phyloP scores from a whole-genome alignment of 2,797 vertebrate species.

The Xyrichtys novacula region DNA sequence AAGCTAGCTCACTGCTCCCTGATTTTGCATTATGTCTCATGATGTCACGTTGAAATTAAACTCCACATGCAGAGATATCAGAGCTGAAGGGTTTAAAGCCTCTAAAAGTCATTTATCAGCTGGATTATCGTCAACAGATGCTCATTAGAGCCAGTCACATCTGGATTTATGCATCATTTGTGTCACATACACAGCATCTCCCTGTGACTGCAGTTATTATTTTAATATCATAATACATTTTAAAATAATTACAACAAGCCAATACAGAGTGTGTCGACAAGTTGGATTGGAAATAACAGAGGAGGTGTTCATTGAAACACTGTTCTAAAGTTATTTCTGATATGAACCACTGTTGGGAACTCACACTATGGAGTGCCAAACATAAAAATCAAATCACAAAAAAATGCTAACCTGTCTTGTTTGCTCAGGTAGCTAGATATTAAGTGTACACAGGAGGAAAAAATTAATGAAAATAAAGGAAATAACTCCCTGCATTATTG shows the following conservation, averaged over 20 bases:
- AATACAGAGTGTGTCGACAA: conserved; percentile 23
- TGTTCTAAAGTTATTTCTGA: conserved; percentile 9
- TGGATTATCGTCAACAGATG: conserved; percentile 79
- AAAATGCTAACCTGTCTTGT: not conserved
- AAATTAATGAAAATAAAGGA: not conserved
- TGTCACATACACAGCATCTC: conserved; percentile 69
- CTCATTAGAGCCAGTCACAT: conserved; percentile 78
- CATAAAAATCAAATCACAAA: conserved; percentile 22
- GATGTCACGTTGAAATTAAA: conserved; percentile 73
- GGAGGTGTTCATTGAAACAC: conserved; percentile 10
- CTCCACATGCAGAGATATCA: conserved; percentile 56
- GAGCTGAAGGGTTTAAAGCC: conserved; percentile 65
- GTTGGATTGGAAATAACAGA: conserved; percentile 34
- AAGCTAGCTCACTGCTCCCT: conserved; percentile 52
- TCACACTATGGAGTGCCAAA: conserved; percentile 14
- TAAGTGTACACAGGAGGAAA: not conserved
- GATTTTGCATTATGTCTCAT: conserved; percentile 71
- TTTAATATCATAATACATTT: conserved; percentile 38
- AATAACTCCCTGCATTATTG: not conserved
- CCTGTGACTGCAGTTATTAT: conserved; percentile 51
- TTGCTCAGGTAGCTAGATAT: conserved; percentile 9
- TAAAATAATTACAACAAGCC: conserved; percentile 38
- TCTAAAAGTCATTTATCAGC: conserved; percentile 76
- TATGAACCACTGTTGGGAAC: conserved; percentile 6
- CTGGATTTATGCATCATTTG: conserved; percentile 78